Evolutionary conservation across 2,113 vertebrate genomes (phyloP), one percentile per base, ranked within the genome.

Genomic region (Castor canadensis): DNA sequence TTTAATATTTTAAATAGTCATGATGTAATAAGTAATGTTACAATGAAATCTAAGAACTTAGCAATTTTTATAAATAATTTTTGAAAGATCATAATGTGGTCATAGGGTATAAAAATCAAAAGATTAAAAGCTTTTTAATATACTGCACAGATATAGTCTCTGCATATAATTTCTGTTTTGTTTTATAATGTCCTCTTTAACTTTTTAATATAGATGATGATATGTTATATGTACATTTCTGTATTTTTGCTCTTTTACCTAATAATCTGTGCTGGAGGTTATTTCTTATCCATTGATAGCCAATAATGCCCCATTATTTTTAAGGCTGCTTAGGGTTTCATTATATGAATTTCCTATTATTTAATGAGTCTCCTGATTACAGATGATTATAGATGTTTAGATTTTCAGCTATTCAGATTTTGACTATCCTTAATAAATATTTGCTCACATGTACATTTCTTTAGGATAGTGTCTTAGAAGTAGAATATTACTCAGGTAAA

Each of bases 321-420:
- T 58, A 89, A 87, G 81, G 69, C 24, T 69, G 3, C 38, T 89
- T 38, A 35, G 67, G 73, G 47, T 47, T 56, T 75, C 6, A 5
- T 28, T 86, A 15, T 89, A 13, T 86, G 38, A 92, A n/a, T 49
- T 32, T 43, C 9, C 47, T 35, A 30, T 75, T 73, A 83, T 64
- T 95, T 84, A 91, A 66, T 60, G n/a, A 32, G 26, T 62, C 38
- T 93, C 69, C 28, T n/a, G n/a, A n/a, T n/a, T n/a, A n/a, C n/a
- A n/a, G n/a, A n/a, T 32, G 15, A 35, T 73, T 13, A 15, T 73
- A 24, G 43, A 56, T 71, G 28, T 76, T 77, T 85, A 85, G 40
- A 43, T 75, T 71, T 26, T 24, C 71, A 56, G 85, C 26, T 24
- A 28, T 77, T 84, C 32, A 67, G 49, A 45, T 86, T 89, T 56